Conservation (phyloP, 2,888 invertebrate species). For the Isotomurus palustris region DNA sequence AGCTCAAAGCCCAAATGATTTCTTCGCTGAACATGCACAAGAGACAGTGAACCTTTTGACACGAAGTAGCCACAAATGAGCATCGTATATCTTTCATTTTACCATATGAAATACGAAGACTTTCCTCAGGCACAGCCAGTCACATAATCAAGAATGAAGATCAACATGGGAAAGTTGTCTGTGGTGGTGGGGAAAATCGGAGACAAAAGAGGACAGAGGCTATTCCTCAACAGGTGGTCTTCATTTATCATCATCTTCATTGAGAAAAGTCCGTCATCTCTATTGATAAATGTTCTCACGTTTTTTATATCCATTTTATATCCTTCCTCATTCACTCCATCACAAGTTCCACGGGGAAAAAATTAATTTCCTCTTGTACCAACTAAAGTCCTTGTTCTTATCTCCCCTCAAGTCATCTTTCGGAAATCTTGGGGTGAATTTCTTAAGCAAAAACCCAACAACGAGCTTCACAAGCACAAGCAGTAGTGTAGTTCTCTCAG, state of each 20-base stretch:
- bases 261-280: constrained; percentile 43
- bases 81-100: too few relatives aligned
- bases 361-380: neutral
- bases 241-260: constrained; percentile 47
- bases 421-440: too few relatives aligned
- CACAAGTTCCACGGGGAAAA: too few relatives aligned
- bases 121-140: too few relatives aligned
- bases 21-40: too few relatives aligned
- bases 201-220: constrained; percentile 27
- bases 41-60: neutral
- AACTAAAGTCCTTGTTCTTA: neutral
- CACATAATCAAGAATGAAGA: too few relatives aligned
- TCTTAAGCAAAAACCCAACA: too few relatives aligned
- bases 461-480: too few relatives aligned
- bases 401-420: too few relatives aligned
- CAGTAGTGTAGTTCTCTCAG: too few relatives aligned
- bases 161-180: constrained; percentile 42
- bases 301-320: constrained; percentile 20
- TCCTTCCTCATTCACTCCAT: neutral
- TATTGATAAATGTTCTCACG: constrained; percentile 45
- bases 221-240: constrained; percentile 47
- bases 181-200: constrained; percentile 14
- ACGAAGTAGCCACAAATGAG: neutral
- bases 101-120: too few relatives aligned
- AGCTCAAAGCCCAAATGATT: too few relatives aligned